Evolutionary conservation across 2,797 vertebrate species (phyloP).

Genomic region (Bovichtus diacanthus): DNA sequence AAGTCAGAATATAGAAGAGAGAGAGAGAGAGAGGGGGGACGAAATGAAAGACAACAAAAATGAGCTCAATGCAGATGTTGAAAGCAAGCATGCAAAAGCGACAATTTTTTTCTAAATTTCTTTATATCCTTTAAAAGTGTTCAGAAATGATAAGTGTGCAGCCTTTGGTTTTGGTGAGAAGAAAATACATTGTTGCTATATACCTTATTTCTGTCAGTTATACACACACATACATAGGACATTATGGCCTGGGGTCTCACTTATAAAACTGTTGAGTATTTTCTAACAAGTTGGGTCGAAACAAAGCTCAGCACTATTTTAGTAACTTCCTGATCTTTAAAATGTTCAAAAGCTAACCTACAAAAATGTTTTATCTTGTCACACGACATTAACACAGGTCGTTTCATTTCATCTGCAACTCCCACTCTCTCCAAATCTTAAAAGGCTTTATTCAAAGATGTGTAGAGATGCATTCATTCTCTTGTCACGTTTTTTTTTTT

Average conservation of each 20-base stretch:
- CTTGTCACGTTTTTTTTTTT: neutral
- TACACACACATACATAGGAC: neutral
- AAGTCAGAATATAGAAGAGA: slow-evolving; percentile 91
- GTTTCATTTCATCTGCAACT: neutral
- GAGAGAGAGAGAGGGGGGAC: slow-evolving; percentile 79
- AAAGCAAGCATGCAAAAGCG: slow-evolving; percentile 89
- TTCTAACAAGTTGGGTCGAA: neutral
- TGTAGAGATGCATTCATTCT: neutral
- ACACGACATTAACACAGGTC: neutral
- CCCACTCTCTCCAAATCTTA: neutral
- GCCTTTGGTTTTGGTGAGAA: slow-evolving; percentile 67
- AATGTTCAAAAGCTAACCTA: neutral
- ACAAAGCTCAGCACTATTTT: neutral
- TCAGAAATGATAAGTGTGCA: slow-evolving; percentile 69
- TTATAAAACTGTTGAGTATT: slow-evolving; percentile 5
- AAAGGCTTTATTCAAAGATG: neutral
- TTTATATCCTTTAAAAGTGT: slow-evolving; percentile 6
- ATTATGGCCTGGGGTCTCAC: slow-evolving; percentile 1
- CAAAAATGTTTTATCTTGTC: neutral
- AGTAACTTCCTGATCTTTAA: neutral
- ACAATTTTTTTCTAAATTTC: slow-evolving; percentile 3
- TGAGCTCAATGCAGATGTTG: slow-evolving; percentile 94
- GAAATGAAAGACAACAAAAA: slow-evolving; percentile 90
- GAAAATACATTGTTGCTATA: neutral
- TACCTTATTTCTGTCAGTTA: neutral